A percentile compares a stretch with the other conserved stretches of the same genome.
Conservation (phyloP, 2,113 vertebrate genomes). For the Acinonyx jubatus region DNA sequence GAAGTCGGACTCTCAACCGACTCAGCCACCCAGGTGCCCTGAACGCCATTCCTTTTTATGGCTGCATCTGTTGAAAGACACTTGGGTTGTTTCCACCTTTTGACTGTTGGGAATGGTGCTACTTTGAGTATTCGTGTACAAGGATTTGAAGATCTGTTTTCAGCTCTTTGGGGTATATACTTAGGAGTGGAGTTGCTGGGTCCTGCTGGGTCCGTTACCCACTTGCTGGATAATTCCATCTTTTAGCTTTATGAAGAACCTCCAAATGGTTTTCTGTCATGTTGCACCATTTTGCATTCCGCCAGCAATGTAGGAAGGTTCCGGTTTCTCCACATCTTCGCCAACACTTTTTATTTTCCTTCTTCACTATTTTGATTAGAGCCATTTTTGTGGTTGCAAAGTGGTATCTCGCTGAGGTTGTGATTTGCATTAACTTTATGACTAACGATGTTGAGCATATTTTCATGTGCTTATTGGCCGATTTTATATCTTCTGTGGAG, state of each 20-base stretch:
- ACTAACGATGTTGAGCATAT: not conserved
- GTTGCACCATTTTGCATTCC: not conserved
- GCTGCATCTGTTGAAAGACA: rapidly evolving
- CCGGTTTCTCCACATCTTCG: not conserved
- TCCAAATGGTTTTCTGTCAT: not conserved
- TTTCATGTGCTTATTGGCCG: not conserved
- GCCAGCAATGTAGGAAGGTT: not conserved
- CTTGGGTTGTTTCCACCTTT: not conserved
- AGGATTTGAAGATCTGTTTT: not conserved
- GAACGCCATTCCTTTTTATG: rapidly evolving
- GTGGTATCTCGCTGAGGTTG: not conserved
- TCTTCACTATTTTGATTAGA: not conserved
- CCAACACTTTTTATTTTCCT: not conserved
- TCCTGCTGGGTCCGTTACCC: not conserved
- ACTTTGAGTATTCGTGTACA: rapidly evolving
- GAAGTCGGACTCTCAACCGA: no score
- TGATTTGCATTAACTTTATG: not conserved
- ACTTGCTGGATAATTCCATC: not conserved
- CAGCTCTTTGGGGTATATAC: not conserved
- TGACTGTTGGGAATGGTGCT: rapidly evolving
- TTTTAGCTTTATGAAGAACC: not conserved
- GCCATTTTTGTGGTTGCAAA: not conserved
- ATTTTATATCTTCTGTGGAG: not conserved
- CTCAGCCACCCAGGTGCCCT: no score
- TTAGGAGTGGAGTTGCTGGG: not conserved